Evolutionary conservation across 2,113 vertebrate genomes (phyloP).

Genomic region (Regulus satrapa): DNA sequence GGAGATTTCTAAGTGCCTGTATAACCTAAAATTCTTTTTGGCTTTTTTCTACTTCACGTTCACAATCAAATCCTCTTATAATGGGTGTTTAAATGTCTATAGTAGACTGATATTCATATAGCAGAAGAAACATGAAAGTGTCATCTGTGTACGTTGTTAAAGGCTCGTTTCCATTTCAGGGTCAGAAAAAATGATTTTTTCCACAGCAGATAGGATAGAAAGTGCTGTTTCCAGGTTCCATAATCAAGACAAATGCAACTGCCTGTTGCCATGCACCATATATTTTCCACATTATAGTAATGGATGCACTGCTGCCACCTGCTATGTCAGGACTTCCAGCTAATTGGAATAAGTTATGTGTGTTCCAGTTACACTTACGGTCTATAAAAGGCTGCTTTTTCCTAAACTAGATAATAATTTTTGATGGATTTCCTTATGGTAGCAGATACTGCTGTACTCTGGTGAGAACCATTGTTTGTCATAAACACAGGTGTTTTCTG

Average conservation of each 20-base stretch:
- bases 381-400: slow-evolving; percentile 57
- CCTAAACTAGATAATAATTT: slow-evolving; percentile 60
- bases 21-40: not conserved
- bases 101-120: not conserved
- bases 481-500: slow-evolving; percentile 1
- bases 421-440: slow-evolving; percentile 38
- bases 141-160: not conserved
- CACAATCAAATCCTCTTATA: not conserved
- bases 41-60: not conserved
- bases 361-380: slow-evolving; percentile 35
- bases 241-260: slow-evolving; percentile 50
- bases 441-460: not conserved
- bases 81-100: not conserved
- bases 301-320: slow-evolving; percentile 46
- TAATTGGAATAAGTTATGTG: slow-evolving; percentile 71
- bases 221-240: slow-evolving; percentile 28
- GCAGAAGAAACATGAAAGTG: not conserved
- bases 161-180: not conserved
- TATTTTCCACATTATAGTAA: slow-evolving; percentile 41
- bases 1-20: not conserved
- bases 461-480: slow-evolving; percentile 1
- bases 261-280: slow-evolving; percentile 32
- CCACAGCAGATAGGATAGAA: not conserved
- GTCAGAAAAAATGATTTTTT: slow-evolving; percentile 23
- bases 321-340: slow-evolving; percentile 55